Evolutionary conservation across 2,797 vertebrate genomes (phyloP).

Genomic region (Gorsachius magnificus): DNA sequence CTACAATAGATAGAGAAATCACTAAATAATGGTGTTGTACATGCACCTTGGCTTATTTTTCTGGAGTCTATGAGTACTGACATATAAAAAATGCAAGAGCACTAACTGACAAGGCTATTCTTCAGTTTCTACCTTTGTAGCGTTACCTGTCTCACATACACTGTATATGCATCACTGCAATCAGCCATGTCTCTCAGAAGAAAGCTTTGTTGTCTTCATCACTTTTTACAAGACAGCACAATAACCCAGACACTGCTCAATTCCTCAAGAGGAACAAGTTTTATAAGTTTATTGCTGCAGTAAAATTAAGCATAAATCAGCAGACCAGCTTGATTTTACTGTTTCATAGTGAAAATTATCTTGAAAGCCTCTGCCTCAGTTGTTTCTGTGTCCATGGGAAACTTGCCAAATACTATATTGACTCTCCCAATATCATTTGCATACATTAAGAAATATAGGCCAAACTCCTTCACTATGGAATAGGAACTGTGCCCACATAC

Average conservation of each 20-base stretch:
- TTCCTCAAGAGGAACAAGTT: neutral
- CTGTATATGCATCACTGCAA: neutral
- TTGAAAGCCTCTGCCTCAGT: constrained; percentile 16
- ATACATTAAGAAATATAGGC: constrained; percentile 37
- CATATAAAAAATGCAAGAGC: neutral
- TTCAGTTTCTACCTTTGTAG: neutral
- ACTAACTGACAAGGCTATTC: neutral
- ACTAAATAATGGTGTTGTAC: neutral
- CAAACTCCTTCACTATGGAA: neutral
- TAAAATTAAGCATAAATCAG: neutral
- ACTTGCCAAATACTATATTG: constrained; percentile 23
- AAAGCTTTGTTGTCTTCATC: neutral
- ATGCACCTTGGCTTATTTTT: neutral
- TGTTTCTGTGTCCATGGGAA: constrained; percentile 29
- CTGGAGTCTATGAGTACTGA: neutral
- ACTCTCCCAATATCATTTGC: constrained; percentile 15
- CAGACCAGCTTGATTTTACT: neutral
- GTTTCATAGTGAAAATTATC: constrained; percentile 23
- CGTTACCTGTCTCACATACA: rapidly evolving
- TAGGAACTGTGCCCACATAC: neutral
- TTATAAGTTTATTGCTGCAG: neutral
- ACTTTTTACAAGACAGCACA: neutral
- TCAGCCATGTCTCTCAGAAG: neutral
- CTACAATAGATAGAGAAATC: neutral
- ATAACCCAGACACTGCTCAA: neutral